Evolutionary conservation across 1,140 invertebrate species (phyloP).

Genomic region (Araneus ventricosus): DNA sequence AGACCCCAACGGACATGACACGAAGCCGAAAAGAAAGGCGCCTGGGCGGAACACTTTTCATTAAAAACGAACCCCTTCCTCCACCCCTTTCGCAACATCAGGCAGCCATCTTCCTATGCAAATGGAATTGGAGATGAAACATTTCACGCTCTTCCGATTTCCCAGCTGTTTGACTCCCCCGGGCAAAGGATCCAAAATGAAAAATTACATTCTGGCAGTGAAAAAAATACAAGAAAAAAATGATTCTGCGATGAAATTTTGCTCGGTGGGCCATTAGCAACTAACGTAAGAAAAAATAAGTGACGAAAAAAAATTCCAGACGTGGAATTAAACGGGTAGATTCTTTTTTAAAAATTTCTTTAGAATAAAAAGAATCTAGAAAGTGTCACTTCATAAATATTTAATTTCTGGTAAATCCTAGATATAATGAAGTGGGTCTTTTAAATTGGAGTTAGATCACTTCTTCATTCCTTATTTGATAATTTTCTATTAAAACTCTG

Average conservation of each 20-base stretch:
- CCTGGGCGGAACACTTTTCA: neutral
- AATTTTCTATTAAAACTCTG: no score
- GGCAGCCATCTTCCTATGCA: neutral
- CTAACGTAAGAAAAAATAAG: neutral
- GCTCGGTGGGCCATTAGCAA: neutral
- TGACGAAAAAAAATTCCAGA: neutral
- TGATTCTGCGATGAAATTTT: neutral
- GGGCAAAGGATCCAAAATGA: slow-evolving; percentile 1
- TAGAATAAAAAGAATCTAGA: neutral
- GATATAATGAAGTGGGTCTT: neutral
- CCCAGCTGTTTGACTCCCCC: neutral
- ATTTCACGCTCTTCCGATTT: neutral
- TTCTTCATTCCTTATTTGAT: no score
- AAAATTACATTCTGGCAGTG: neutral
- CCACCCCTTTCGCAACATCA: neutral
- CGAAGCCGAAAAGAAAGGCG: neutral
- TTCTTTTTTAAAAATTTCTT: neutral
- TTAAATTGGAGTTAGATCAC: no score
- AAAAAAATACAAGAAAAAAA: neutral
- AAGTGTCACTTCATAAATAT: neutral
- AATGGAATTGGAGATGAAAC: slow-evolving; percentile 23
- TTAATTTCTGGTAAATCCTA: neutral
- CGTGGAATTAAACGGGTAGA: neutral
- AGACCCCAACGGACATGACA: neutral
- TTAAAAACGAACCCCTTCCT: neutral